These are phyloP conservation scores for Atrichornis clamosus DNA, from an alignment of 2,113 vertebrate genomes.

Conservation along the genomic window DNA sequence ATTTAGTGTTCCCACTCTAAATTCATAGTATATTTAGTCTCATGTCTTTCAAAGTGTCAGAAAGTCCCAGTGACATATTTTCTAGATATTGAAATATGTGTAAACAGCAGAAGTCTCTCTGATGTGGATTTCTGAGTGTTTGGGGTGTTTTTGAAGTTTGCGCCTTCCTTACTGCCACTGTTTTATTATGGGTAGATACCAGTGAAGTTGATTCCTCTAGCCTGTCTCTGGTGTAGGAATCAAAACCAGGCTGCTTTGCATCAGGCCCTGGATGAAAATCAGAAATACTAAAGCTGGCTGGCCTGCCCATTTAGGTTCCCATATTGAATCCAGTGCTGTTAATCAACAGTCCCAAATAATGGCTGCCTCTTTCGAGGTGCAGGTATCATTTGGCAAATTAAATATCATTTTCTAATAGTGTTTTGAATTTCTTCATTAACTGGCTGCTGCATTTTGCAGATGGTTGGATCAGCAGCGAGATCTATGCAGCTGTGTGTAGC, in stretches of 20 bases:
- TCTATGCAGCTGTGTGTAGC: neutral
- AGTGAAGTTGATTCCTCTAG: neutral
- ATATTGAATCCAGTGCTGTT: neutral
- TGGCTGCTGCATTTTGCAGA: conserved; percentile 2
- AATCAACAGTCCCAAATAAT: neutral
- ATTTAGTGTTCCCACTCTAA: neutral
- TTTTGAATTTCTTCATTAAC: neutral
- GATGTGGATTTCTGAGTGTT: neutral
- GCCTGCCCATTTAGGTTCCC: neutral
- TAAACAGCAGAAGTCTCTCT: neutral
- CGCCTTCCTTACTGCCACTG: neutral
- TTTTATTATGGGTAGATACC: neutral
- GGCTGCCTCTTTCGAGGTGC: neutral
- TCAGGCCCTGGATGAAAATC: neutral
- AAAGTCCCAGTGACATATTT: neutral
- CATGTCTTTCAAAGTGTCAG: neutral
- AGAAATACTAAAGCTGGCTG: neutral
- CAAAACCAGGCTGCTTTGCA: neutral
- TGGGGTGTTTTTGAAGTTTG: neutral
- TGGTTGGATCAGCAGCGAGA: conserved; percentile 1
- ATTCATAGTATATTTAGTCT: neutral
- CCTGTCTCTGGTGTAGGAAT: neutral
- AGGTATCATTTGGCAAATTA: neutral
- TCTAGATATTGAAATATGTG: neutral
- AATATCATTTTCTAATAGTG: neutral